These are phyloP conservation scores for Microplitis mediator DNA, from an alignment of 1,140 invertebrate genomes.

Conservation along the genomic window DNA sequence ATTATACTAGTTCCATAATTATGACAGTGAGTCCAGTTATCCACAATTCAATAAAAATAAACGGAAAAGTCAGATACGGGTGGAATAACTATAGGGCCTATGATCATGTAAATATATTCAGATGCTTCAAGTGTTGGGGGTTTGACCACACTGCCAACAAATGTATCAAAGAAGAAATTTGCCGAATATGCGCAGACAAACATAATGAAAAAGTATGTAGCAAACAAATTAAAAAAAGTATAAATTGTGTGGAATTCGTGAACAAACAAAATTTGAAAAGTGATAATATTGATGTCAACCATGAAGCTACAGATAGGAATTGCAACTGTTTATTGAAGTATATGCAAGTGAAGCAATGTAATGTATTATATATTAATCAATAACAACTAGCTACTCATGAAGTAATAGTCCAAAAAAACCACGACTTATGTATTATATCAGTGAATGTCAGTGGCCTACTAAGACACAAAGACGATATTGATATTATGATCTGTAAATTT, in stretches of 20 bases:
- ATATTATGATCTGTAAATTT: no score
- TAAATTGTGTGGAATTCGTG: background rate
- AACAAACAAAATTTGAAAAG: background rate
- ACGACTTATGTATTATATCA: no score
- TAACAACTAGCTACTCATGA: no score
- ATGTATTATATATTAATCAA: no score
- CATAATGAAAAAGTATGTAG: background rate
- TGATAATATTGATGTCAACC: background rate
- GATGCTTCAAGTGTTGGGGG: background rate
- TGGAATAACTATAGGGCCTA: background rate
- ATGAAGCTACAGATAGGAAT: background rate
- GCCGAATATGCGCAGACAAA: background rate
- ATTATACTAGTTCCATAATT: conserved; percentile 20
- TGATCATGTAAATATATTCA: background rate
- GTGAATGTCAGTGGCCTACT: no score
- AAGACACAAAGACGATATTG: no score
- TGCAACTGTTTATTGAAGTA: background rate
- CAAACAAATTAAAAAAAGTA: background rate
- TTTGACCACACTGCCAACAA: background rate
- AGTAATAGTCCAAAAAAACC: no score
- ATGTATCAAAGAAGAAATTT: background rate
- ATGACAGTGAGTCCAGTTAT: background rate
- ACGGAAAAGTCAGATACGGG: background rate
- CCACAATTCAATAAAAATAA: background rate
- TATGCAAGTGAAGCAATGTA: background rate